Conservation (phyloP, 2,113 vertebrate genomes). For the Pionites leucogaster region DNA sequence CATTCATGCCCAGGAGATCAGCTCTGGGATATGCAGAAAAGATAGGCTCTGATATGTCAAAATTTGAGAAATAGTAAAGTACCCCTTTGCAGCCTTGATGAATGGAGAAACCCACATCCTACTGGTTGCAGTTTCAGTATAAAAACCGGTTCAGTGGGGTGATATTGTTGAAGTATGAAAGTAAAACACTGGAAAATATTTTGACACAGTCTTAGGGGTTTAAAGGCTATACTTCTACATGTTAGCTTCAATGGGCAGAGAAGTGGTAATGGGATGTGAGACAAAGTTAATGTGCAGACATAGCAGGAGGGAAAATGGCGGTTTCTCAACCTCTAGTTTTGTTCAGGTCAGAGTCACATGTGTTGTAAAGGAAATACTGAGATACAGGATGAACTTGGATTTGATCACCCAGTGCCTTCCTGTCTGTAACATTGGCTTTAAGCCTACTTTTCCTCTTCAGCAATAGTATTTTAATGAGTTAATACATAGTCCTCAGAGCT, state of each 20-base stretch:
- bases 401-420: slow-evolving; percentile 23
- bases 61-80: neutral
- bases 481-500: slow-evolving; percentile 52
- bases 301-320: neutral
- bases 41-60: neutral
- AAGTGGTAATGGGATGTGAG: neutral
- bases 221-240: neutral
- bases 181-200: neutral
- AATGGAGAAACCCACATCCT: neutral
- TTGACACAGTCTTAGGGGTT: neutral
- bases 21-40: neutral
- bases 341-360: neutral
- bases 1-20: neutral
- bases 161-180: neutral
- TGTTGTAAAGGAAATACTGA: neutral
- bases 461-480: slow-evolving; percentile 40
- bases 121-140: neutral
- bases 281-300: neutral
- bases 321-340: neutral
- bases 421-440: slow-evolving; percentile 19
- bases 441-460: slow-evolving; percentile 19
- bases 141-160: neutral
- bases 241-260: neutral
- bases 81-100: neutral
- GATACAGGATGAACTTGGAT: neutral